Evolutionary conservation across 1,140 invertebrate genomes (phyloP), one percentile per base, ranked within the genome.

Genomic region (Drosophila melanica): DNA sequence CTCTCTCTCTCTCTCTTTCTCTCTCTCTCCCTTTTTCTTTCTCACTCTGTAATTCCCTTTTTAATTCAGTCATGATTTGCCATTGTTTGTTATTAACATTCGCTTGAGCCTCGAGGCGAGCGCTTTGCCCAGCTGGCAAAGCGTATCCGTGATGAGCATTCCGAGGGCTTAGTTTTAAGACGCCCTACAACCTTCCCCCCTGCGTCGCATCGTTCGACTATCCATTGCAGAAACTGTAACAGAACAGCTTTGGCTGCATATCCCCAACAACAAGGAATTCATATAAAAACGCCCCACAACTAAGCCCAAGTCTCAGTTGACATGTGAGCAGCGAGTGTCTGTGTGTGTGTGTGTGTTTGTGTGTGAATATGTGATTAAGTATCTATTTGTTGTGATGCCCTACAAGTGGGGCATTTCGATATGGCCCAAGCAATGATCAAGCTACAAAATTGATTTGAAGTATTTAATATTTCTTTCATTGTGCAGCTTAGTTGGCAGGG

Each of bases 331-430:
- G 27, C 27, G 27, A 27, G 0, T 27, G 23, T 12, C 30, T 11
- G 30, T 45, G 45, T 39, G 47, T 37, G 37, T 37, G 30, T 41
- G 53, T 57, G 54, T 23, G 51, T 35, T 51, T 42, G 45, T 71
- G 53, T 51, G 50, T 66, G 47, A 23, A 30, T 58, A 66, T 72
- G 63, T 72, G 53, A 72, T 72, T 72, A 72, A 51, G 69, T 66
- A 66, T 72, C 62, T 72, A 45, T 72, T 72, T 72, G 54, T 42
- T 50, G 63, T 12, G 14, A 14, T 58, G 27, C 69, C 27, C 63
- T 72, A 53, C 39, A 45, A 4, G 45, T 39, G 7, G 3, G 48
- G 37, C 30, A 41, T 62, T 51, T 18, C 44, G 11, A 8, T 35
- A 10, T 47, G 16, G 16, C 27, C 10, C 8, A 30, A 16, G 4